A percentile compares a stretch with the other conserved stretches of the same genome.
phyloP scores from a whole-genome alignment of 2,888 invertebrate genomes.

The Blastobasis adustella region DNA sequence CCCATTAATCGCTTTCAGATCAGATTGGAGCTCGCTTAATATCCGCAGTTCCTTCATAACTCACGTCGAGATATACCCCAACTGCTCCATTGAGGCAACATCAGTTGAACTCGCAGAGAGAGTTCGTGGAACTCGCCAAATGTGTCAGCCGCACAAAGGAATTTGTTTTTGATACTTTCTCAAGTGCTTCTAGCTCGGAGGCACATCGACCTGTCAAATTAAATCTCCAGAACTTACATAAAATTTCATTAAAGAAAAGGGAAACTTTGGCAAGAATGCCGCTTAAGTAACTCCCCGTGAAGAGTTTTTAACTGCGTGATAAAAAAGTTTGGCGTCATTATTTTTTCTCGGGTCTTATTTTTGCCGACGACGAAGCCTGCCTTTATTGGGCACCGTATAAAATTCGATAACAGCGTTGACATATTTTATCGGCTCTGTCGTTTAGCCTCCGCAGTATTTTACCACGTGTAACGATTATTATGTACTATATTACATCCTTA shows the following conservation, averaged over 20 bases:
- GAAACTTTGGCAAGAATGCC: constrained; percentile 29
- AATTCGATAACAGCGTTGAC: constrained; percentile 20
- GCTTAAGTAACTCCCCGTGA: constrained; percentile 24
- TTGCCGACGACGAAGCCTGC: constrained; percentile 13
- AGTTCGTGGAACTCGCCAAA: neutral
- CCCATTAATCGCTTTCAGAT: constrained; percentile 25
- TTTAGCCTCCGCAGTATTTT: too few relatives aligned
- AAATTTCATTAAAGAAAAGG: constrained; percentile 33
- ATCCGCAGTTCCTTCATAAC: constrained; percentile 26
- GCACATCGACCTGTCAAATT: constrained; percentile 29
- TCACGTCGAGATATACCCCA: constrained; percentile 21
- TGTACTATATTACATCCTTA: too few relatives aligned
- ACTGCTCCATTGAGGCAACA: constrained; percentile 11
- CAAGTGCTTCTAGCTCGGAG: constrained; percentile 7
- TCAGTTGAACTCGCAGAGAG: neutral
- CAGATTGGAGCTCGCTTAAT: constrained; percentile 27
- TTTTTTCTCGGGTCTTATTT: constrained; percentile 22
- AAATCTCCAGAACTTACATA: constrained; percentile 25
- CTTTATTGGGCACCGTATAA: constrained; percentile 20
- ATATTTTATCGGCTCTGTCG: constrained; percentile 28
- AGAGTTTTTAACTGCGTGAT: constrained; percentile 29
- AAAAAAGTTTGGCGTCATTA: constrained; percentile 29
- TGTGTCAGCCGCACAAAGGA: neutral
- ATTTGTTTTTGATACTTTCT: constrained; percentile 1
- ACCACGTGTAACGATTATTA: too few relatives aligned